Evolutionary conservation across 2,113 vertebrate species (phyloP).

Genomic region (Nesogale talazaci): DNA sequence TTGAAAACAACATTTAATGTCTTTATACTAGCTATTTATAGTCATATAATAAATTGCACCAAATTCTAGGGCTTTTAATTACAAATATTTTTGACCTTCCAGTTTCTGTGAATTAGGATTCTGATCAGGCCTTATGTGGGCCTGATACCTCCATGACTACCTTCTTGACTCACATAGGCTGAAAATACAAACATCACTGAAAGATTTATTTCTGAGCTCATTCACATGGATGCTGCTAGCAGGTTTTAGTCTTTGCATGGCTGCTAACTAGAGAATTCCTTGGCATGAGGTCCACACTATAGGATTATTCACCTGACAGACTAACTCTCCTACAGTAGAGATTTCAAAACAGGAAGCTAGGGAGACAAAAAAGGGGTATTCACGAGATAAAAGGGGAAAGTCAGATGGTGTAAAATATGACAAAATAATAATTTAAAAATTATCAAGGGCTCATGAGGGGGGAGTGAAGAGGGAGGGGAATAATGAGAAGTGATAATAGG

Average conservation of each 20-base stretch:
- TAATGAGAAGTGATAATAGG: too few relatives aligned
- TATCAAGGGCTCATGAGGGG: too few relatives aligned
- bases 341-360: background rate
- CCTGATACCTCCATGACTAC: too few relatives aligned
- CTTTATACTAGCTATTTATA: background rate
- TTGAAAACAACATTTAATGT: background rate
- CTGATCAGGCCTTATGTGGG: background rate
- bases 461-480: too few relatives aligned
- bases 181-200: background rate
- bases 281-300: background rate
- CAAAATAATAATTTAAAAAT: too few relatives aligned
- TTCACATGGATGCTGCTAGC: too few relatives aligned
- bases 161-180: background rate
- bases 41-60: background rate
- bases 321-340: background rate
- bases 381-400: background rate
- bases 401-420: too few relatives aligned
- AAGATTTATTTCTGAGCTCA: too few relatives aligned
- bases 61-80: background rate
- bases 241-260: too few relatives aligned
- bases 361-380: background rate
- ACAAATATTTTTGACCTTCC: background rate
- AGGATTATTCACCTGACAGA: background rate
- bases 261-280: too few relatives aligned
- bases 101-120: background rate